These are phyloP conservation scores for Lanius collurio DNA, from an alignment of 2,113 vertebrate genomes.

Conservation along the genomic window DNA sequence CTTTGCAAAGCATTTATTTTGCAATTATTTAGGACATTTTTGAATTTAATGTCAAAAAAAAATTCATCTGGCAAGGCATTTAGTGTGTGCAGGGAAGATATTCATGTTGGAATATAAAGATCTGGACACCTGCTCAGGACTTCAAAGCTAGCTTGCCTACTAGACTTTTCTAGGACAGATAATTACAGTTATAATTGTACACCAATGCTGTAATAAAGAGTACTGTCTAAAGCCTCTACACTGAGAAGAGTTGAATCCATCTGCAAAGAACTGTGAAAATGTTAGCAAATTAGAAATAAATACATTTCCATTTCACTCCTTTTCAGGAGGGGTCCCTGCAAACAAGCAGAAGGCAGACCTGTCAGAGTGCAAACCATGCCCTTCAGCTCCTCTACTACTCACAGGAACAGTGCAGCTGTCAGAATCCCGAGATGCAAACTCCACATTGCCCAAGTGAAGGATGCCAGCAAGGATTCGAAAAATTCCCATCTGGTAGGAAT, in stretches of 20 bases:
- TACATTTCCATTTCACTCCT: neutral
- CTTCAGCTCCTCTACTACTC: constrained; percentile 56
- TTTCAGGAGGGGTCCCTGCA: neutral
- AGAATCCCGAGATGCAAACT: constrained; percentile 88
- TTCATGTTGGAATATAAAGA: neutral
- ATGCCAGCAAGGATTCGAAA: constrained; percentile 95
- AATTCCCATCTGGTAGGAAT: constrained; percentile 93
- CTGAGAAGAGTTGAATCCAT: neutral
- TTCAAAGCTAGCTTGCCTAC: neutral
- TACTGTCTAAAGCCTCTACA: neutral
- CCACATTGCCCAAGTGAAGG: constrained; percentile 95
- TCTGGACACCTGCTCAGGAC: neutral
- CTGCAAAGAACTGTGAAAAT: neutral
- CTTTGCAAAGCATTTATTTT: neutral
- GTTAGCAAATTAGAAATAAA: neutral
- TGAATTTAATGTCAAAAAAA: neutral
- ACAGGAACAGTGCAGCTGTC: constrained; percentile 93
- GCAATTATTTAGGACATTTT: neutral
- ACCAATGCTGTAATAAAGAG: neutral
- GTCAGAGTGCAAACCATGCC: neutral
- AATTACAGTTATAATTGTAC: neutral
- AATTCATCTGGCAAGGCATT: neutral
- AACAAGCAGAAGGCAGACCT: neutral
- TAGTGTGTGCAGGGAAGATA: neutral
- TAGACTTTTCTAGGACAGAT: neutral